Evolutionary conservation across 2,797 vertebrate genomes (phyloP), one percentile per base, ranked within the genome.

Genomic region (Xenentodon cancila): DNA sequence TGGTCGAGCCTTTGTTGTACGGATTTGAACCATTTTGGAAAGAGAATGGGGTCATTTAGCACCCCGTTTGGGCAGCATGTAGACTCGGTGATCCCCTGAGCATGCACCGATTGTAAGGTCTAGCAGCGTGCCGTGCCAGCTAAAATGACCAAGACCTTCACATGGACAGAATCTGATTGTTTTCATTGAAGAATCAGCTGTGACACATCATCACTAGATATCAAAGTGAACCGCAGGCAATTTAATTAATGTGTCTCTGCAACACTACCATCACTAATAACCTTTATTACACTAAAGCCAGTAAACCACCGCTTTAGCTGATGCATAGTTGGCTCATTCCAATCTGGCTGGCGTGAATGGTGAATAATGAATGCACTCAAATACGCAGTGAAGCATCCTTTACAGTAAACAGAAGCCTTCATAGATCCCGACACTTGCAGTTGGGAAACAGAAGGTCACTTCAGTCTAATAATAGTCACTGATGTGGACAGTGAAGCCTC

Each of bases 391-490:
- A 63, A 25, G 37, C 53, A 46, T 80, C 59, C 77, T 64, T 20
- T 49, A 77, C 64, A 19, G 51, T 71, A 50, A 68, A 77, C 82
- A 84, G 70, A 75, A 57, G 25, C 37, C 51, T 71, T 69, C 56
- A 75, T 54, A 34, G 37, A 16, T 40, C 19, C 49, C 50, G 49
- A 70, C 11, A 12, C 53, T 52, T 21, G 62, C 27, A 64, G 71
- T 57, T 15, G 40, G 51, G 72, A 70, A 60, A 70, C 32, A 75
- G 53, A 90, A 82, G 77, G 53, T 77, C 77, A 73, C 27, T 91
- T 91, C 70, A 91, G 79, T 66, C 80, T 64, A 84, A 89, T 82
- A 89, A 84, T 88, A 86, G 75, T 25, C 59, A 42, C 55, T 81
- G 70, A 63, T 73, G 70, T 64, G 68, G 55, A 81, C 80, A 83